Evolutionary conservation across 2,113 vertebrate species (phyloP).

Genomic region (Corythornis madagascariensis): DNA sequence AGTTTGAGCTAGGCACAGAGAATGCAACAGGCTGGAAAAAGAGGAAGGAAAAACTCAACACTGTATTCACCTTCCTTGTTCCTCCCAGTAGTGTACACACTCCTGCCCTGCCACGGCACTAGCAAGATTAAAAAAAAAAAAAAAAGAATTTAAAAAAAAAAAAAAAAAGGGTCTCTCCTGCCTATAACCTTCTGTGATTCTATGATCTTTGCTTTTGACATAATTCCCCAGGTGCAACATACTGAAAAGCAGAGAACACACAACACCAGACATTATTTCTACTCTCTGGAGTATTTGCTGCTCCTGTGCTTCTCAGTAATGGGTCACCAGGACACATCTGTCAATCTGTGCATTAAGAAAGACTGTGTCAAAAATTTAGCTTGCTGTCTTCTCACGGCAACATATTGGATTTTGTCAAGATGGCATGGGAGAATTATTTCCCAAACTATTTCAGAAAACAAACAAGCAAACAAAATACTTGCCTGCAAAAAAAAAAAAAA

Average conservation of each 20-base stretch:
- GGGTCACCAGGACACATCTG: background rate
- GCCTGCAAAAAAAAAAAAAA: background rate
- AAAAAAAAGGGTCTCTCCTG: background rate
- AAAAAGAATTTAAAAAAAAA: no score
- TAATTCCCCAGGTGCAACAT: background rate
- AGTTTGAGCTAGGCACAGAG: background rate
- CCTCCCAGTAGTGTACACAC: background rate
- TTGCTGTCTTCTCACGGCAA: background rate
- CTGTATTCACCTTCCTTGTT: background rate
- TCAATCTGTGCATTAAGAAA: background rate
- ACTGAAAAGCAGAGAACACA: background rate
- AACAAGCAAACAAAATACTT: background rate
- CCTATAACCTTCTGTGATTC: no score
- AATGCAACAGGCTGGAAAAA: background rate
- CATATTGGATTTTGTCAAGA: background rate
- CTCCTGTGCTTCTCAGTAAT: background rate
- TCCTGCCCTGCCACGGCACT: background rate
- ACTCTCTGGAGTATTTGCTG: background rate
- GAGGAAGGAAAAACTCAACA: background rate
- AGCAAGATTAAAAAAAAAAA: background rate
- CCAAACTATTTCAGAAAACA: background rate
- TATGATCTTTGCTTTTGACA: background rate
- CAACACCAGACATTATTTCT: background rate
- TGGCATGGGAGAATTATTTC: background rate
- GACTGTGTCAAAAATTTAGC: background rate